Evolutionary conservation across 2,888 invertebrate genomes (phyloP).

Genomic region (Liopterus haemorrhoidalis): DNA sequence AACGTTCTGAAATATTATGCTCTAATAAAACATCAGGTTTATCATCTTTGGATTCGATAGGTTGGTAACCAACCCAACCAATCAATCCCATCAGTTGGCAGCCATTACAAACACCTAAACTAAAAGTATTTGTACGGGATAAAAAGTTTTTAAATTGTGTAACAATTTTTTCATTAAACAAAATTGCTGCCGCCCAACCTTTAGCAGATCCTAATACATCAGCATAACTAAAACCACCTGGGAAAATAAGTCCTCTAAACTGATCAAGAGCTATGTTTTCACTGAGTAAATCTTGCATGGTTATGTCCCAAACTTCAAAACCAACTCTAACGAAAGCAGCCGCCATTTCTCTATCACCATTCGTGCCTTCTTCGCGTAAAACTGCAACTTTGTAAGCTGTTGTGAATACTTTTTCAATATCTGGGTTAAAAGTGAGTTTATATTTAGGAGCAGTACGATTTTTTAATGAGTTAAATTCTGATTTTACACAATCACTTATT

Average conservation of each 20-base stretch:
- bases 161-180: constrained; percentile 70
- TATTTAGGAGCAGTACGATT: constrained; percentile 68
- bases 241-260: constrained; percentile 88
- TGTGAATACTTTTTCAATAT: constrained; percentile 45
- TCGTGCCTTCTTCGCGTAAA: constrained; percentile 92
- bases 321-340: constrained; percentile 81
- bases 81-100: constrained; percentile 93
- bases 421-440: constrained; percentile 64
- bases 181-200: constrained; percentile 93
- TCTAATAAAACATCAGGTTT: constrained; percentile 64
- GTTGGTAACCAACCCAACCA: constrained; percentile 73
- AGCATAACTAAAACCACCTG: constrained; percentile 98
- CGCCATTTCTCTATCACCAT: constrained; percentile 98
- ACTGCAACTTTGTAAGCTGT: constrained; percentile 74
- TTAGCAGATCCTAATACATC: constrained; percentile 95
- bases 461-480: constrained; percentile 69
- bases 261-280: constrained; percentile 65
- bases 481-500: constrained; percentile 67
- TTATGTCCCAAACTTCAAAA: constrained; percentile 88
- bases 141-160: constrained; percentile 72
- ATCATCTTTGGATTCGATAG: constrained; percentile 35
- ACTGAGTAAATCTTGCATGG: constrained; percentile 82
- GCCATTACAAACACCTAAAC: constrained; percentile 96
- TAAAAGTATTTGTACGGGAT: constrained; percentile 76
- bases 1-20: constrained; percentile 85